Evolutionary conservation across 2,797 vertebrate genomes (phyloP).

Genomic region (Onychomys torridus): DNA sequence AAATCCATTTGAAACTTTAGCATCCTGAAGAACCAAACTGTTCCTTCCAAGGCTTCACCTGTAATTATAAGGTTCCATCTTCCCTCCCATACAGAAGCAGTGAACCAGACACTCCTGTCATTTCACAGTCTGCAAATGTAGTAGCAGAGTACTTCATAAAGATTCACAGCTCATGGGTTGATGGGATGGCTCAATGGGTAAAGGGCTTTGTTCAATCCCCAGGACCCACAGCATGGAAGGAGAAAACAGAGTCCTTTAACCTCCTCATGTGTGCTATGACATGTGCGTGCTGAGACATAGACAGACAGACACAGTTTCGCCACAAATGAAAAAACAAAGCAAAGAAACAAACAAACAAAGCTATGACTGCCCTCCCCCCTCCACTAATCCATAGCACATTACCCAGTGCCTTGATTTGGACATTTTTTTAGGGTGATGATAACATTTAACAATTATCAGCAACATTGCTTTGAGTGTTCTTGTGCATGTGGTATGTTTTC

Average conservation of each 20-base stretch:
- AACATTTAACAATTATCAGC: not conserved
- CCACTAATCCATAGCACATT: not conserved
- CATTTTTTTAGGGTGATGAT: not conserved
- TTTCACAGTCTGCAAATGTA: not conserved
- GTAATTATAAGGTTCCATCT: rapidly evolving
- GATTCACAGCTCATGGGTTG: not conserved
- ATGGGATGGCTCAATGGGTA: not conserved
- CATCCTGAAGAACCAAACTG: rapidly evolving
- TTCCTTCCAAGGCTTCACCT: not conserved
- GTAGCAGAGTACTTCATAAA: rapidly evolving
- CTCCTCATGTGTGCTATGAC: not conserved
- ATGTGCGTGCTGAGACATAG: not conserved
- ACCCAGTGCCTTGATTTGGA: not conserved
- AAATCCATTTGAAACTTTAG: not conserved
- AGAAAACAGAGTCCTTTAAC: not conserved
- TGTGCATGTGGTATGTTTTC: not conserved
- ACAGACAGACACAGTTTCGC: not conserved
- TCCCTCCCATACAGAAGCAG: not conserved
- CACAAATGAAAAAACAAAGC: not conserved
- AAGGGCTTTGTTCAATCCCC: not conserved
- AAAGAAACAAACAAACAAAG: not conserved
- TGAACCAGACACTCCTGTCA: not conserved
- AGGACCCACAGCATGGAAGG: not conserved
- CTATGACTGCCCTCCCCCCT: not conserved
- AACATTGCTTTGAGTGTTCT: not conserved